These are phyloP conservation scores for Artibeus lituratus DNA, from an alignment of 2,797 vertebrate species.

Conservation along the genomic window DNA sequence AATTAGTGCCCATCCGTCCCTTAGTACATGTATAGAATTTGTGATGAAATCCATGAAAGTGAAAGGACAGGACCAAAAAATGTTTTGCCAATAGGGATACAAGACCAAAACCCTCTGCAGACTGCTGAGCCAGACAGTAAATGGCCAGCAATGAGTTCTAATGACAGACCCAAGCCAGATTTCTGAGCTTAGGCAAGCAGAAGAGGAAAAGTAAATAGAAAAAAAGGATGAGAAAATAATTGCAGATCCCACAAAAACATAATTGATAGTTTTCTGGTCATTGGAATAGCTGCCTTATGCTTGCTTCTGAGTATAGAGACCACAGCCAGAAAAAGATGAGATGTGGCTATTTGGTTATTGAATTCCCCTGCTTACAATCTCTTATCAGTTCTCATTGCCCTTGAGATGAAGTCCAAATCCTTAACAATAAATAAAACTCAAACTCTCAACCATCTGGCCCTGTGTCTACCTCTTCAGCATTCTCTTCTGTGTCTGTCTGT, in stretches of 20 bases:
- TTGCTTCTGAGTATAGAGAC: background rate
- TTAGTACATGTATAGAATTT: background rate
- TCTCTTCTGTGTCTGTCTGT: background rate
- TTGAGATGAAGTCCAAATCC: background rate
- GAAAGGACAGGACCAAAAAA: background rate
- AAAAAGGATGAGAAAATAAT: background rate
- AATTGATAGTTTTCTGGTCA: background rate
- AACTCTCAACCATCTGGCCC: background rate
- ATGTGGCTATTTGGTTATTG: background rate
- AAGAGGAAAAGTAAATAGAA: background rate
- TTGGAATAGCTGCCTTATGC: background rate
- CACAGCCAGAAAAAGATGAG: background rate
- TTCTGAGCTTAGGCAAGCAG: background rate
- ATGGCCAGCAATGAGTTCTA: background rate
- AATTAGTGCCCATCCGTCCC: background rate
- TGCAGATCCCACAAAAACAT: background rate
- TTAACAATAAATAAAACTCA: constrained; percentile 20
- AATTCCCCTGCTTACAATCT: background rate
- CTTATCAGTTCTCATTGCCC: background rate
- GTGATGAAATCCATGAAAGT: background rate
- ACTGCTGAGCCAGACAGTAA: background rate
- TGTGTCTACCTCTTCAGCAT: background rate
- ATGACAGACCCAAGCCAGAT: background rate
- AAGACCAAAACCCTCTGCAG: background rate
- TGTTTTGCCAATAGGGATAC: background rate